These are phyloP conservation scores for Andrena minutula DNA, from an alignment of 2,888 invertebrate species.

Conservation along the genomic window DNA sequence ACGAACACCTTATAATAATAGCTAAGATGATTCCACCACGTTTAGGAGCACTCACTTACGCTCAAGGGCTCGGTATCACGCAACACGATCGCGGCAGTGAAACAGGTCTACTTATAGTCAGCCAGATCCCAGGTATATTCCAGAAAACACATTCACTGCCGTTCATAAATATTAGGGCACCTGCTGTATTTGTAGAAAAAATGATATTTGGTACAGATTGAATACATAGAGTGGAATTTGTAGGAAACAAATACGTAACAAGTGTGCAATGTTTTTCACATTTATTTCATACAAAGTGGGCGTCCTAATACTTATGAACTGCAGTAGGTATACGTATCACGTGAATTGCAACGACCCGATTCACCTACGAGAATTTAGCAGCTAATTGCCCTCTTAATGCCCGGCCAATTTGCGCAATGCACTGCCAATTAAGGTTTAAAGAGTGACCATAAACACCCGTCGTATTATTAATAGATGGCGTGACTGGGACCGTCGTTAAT, in stretches of 20 bases:
- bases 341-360: conserved; percentile 1
- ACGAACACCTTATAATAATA: neutral
- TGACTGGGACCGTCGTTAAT: conserved; percentile 46
- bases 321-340: neutral
- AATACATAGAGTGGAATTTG: too few relatives aligned
- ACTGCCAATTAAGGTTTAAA: conserved; percentile 51
- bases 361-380: conserved; percentile 8
- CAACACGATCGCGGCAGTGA: conserved; percentile 27
- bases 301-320: too few relatives aligned
- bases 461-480: conserved; percentile 44
- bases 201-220: too few relatives aligned
- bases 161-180: too few relatives aligned
- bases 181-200: too few relatives aligned
- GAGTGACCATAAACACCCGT: conserved; percentile 35
- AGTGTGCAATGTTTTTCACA: too few relatives aligned
- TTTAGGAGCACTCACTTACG: conserved; percentile 18
- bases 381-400: conserved; percentile 49
- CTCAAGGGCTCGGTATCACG: conserved; percentile 6
- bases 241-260: too few relatives aligned
- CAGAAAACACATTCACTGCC: too few relatives aligned
- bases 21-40: conserved; percentile 17
- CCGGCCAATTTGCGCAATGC: conserved; percentile 24
- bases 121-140: neutral
- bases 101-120: conserved; percentile 15
- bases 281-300: too few relatives aligned